Conservation (phyloP, 1,140 invertebrate genomes). For the Pseudomyrmex flavicornis region DNA sequence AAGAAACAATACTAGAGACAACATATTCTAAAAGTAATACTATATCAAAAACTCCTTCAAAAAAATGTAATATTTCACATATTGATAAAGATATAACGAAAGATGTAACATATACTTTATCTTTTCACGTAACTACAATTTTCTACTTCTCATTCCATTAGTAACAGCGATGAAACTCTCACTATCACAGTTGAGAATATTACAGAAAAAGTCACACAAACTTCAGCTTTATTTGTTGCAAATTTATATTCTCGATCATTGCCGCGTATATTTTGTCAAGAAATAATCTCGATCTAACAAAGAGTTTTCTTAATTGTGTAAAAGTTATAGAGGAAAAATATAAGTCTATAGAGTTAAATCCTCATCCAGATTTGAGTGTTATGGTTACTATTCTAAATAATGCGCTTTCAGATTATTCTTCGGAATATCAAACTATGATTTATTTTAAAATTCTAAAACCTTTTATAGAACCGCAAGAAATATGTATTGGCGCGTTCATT, state of each 20-base stretch:
- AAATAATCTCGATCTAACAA: not conserved
- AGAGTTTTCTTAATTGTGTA: not conserved
- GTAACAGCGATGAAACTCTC: not conserved
- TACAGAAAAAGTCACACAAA: not conserved
- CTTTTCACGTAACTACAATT: not conserved
- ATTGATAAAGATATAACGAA: not conserved
- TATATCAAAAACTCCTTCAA: no score
- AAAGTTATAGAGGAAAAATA: conserved; percentile 4
- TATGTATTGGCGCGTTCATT: not conserved
- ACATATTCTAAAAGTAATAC: not conserved
- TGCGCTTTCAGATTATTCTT: not conserved
- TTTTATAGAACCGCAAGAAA: conserved; percentile 10
- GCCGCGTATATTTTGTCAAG: conserved; percentile 6
- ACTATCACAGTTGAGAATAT: not conserved
- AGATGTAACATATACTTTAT: not conserved
- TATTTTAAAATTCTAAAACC: conserved; percentile 16
- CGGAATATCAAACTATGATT: conserved; percentile 5
- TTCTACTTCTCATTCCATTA: not conserved
- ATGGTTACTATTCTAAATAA: conserved; percentile 25
- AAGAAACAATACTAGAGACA: not conserved
- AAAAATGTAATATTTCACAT: not conserved
- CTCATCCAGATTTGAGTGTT: not conserved
- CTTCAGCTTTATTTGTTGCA: conserved; percentile 10
- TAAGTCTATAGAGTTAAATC: not conserved
- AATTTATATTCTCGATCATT: conserved; percentile 24